Conservation (phyloP, 2,888 invertebrate species). For the Synanthedon tipuliformis region DNA sequence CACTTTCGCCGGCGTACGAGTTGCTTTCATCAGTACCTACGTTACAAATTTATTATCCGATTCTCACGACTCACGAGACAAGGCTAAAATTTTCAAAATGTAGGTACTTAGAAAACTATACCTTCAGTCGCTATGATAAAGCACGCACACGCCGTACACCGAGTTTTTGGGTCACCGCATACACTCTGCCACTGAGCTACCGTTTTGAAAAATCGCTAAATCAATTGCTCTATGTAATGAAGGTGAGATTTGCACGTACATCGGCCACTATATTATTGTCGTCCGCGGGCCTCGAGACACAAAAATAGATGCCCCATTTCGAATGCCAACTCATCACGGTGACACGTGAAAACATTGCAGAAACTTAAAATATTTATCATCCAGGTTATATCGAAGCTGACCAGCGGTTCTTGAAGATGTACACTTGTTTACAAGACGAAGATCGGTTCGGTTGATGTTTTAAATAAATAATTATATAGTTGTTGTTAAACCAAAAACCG, state of each 20-base stretch:
- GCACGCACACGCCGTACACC: background rate
- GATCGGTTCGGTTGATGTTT: background rate
- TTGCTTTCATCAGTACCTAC: constrained; percentile 51
- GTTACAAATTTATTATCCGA: constrained; percentile 25
- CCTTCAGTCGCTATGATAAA: too few relatives aligned
- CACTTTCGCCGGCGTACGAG: constrained; percentile 53
- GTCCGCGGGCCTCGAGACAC: constrained; percentile 62
- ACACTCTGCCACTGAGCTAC: background rate
- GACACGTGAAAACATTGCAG: constrained; percentile 58
- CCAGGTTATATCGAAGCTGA: constrained; percentile 26
- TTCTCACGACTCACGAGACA: constrained; percentile 1
- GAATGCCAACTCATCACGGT: constrained; percentile 48
- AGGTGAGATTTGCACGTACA: background rate
- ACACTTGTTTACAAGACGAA: background rate
- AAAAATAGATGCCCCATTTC: constrained; percentile 67
- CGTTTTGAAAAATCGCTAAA: background rate
- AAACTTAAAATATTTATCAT: constrained; percentile 44
- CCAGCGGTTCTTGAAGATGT: background rate
- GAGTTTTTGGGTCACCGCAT: too few relatives aligned
- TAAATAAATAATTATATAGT: background rate
- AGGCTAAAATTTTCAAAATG: background rate
- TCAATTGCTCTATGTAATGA: background rate
- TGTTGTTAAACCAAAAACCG: too few relatives aligned
- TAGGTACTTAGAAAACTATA: background rate
- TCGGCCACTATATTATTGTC: constrained; percentile 28